Evolutionary conservation across 2,888 invertebrate genomes (phyloP), one percentile per base, ranked within the genome.

Genomic region (Lasioglossum vierecki): DNA sequence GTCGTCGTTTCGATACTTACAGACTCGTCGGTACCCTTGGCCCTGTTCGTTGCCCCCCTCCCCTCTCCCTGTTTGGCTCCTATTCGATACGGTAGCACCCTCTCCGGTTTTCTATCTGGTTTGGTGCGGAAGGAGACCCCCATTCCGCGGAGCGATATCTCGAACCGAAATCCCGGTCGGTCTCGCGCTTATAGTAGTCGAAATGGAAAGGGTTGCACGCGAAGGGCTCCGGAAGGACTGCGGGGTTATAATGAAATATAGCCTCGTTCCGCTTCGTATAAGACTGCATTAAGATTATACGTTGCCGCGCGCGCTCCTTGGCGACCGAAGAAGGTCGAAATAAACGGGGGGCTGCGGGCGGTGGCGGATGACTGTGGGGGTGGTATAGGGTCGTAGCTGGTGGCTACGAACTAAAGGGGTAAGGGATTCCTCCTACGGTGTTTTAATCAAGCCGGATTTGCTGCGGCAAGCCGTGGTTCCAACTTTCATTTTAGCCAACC

Each of bases 391-490:
- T 83, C 88, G 89, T 81, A 85, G 89, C 84, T 88, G 85, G 71
- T 84, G 89, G 88, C 87, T 88, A 88, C 89, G 88, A 82, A 86
- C 87, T 89, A 92, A 93, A 93, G 93, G 93, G 93, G 92, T 92
- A 91, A 91, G 91, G 91, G 93, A 93, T 94, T 94, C 93, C 93
- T 94, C 93, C 94, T 93, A 93, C 94, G 94, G 94, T 94, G 94
- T 94, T 95, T 95, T 95, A 95, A 95, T 95, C 95, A 95, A 94
- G 95, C 94, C 94, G 95, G 95, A 95, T 95, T 95, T 95, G 95
- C 94, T 94, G 95, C 89, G 94, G 94, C 94, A 94, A 95, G 93
- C 94, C 93, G 93, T 93, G 92, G 94, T 92, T 92, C 94, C 93
- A 95, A 95, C 95, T 95, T 95, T 95, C 95, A 94, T 95, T 95